Evolutionary conservation across 2,797 vertebrate species (phyloP).

Genomic region (Micromesistius poutassou): DNA sequence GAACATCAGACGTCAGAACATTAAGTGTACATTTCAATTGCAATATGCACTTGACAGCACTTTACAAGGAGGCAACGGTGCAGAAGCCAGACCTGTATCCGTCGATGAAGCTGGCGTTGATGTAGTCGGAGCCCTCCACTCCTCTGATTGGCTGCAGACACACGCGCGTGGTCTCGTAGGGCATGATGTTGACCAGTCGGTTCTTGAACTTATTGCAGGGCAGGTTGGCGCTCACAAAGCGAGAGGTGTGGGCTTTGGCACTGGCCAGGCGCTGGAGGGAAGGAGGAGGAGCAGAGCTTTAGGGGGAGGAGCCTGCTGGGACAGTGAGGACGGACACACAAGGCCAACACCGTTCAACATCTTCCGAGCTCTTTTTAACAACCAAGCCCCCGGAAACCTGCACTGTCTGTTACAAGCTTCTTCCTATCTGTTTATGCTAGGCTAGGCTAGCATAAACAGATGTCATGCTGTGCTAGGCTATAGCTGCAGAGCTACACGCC

Average conservation of each 20-base stretch:
- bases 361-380: no score
- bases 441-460: no score
- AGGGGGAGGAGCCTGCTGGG: neutral
- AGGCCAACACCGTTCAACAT: neutral
- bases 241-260: constrained; percentile 96
- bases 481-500: no score
- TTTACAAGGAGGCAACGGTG: neutral
- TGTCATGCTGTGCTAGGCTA: no score
- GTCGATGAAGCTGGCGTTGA: constrained; percentile 98
- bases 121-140: constrained; percentile 98
- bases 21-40: neutral
- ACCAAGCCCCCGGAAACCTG: no score
- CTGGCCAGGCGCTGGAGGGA: constrained; percentile 87
- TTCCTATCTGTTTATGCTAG: no score
- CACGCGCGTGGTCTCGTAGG: constrained; percentile 95
- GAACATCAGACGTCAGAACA: neutral
- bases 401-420: no score
- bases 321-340: neutral
- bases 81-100: constrained; percentile 85
- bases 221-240: constrained; percentile 98
- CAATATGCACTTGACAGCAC: neutral
- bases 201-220: constrained; percentile 99
- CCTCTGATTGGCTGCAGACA: constrained; percentile 96
- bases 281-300: constrained; percentile 11
- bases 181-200: constrained; percentile 99